Evolutionary conservation across 2,888 invertebrate species (phyloP).

Genomic region (Scaptodrosophila latifasciaeformis): DNA sequence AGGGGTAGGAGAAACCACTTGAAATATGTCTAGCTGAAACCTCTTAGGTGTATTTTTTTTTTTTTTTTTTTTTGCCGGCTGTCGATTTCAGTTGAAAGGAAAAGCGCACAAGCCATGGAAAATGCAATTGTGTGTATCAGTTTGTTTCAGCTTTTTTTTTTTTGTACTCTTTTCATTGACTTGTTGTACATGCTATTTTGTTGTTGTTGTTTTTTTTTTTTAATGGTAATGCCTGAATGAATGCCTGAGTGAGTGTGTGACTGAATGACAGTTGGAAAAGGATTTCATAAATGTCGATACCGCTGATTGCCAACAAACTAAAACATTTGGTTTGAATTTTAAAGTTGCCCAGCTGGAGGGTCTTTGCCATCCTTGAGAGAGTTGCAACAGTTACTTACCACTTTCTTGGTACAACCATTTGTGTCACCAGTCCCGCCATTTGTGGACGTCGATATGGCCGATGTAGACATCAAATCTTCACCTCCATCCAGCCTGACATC

Average conservation of each 20-base stretch:
- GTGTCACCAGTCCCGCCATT: conserved; percentile 50
- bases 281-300: conserved; percentile 17
- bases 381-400: conserved; percentile 50
- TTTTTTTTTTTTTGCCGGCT: conserved; percentile 16
- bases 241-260: conserved; percentile 14
- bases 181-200: too few species aligned
- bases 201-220: conserved; percentile 10
- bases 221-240: conserved; percentile 20
- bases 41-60: conserved; percentile 48
- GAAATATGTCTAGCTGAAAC: conserved; percentile 37
- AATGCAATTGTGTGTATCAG: not conserved
- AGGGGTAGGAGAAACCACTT: conserved; percentile 44
- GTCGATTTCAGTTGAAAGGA: conserved; percentile 33
- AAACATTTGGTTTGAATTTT: conserved; percentile 4
- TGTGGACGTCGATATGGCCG: conserved; percentile 61
- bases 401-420: conserved; percentile 59
- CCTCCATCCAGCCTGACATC: conserved; percentile 44
- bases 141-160: not conserved
- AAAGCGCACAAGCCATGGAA: too few species aligned
- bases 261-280: conserved; percentile 6
- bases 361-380: conserved; percentile 3
- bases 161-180: too few species aligned
- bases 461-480: conserved; percentile 68
- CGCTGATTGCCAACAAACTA: conserved; percentile 1
- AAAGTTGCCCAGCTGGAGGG: not conserved